phyloP scores from a whole-genome alignment of 2,113 vertebrate species.

The Rousettus leschenaultii region DNA sequence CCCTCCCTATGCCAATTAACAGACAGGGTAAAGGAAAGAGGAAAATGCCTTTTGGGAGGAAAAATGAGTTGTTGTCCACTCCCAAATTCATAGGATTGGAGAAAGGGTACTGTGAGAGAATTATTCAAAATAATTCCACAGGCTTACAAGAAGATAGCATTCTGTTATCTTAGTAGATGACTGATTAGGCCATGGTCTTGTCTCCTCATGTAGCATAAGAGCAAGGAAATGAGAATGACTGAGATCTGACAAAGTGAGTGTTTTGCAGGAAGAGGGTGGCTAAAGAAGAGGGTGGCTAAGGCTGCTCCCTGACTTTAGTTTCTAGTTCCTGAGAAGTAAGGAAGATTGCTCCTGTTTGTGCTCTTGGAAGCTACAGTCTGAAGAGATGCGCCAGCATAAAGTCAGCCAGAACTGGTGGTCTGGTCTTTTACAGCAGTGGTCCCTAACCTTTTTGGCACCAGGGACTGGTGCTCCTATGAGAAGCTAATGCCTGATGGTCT shows the following conservation, averaged over 20 bases:
- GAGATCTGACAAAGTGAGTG: not conserved
- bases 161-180: not conserved
- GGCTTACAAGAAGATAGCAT: not conserved
- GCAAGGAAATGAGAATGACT: not conserved
- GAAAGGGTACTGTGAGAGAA: not conserved
- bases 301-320: not conserved
- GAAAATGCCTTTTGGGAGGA: not conserved
- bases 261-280: not conserved
- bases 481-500: too few species aligned
- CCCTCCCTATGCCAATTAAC: not conserved
- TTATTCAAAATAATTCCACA: not conserved
- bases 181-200: not conserved
- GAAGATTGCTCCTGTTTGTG: not conserved
- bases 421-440: not conserved
- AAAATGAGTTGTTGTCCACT: not conserved
- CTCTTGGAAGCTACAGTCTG: not conserved
- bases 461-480: too few species aligned
- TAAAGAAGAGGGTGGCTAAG: not conserved
- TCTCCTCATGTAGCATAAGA: not conserved
- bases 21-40: not conserved
- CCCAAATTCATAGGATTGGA: not conserved
- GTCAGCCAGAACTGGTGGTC: fast-evolving
- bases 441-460: too few species aligned
- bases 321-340: not conserved
- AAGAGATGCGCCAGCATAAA: not conserved